A percentile compares a stretch with the other conserved stretches of the same genome.
phyloP scores from a whole-genome alignment of 1,140 invertebrate genomes.

The Cyrtorhinus lividipennis region DNA sequence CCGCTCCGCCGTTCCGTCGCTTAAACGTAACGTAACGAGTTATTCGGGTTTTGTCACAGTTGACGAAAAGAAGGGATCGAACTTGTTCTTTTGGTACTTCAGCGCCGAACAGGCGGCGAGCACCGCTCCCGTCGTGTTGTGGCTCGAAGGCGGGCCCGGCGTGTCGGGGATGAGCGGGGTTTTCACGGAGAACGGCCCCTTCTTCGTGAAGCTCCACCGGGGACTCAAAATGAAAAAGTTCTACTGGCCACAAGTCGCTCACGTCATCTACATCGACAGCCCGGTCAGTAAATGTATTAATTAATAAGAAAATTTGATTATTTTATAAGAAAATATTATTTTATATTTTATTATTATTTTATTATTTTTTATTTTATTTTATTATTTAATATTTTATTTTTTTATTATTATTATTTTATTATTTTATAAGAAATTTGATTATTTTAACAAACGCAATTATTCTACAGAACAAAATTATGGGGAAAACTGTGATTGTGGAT shows the following conservation, averaged over 20 bases:
- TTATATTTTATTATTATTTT: too few relatives aligned
- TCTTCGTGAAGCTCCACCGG: slow-evolving; percentile 29
- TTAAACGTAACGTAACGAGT: slow-evolving; percentile 13
- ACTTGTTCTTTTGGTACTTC: slow-evolving; percentile 68
- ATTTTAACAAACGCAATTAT: too few relatives aligned
- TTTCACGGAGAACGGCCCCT: slow-evolving; percentile 51
- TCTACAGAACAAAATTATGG: too few relatives aligned
- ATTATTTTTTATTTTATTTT: too few relatives aligned
- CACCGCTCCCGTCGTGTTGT: slow-evolving; percentile 46
- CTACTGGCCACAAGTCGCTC: slow-evolving; percentile 57
- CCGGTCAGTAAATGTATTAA: slow-evolving; percentile 70
- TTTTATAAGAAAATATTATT: slow-evolving; percentile 70
- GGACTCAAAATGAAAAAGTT: slow-evolving; percentile 45
- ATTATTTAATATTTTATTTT: too few relatives aligned
- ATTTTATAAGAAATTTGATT: too few relatives aligned
- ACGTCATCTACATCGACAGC: slow-evolving; percentile 74
- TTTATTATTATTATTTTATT: too few relatives aligned
- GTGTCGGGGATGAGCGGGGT: slow-evolving; percentile 62
- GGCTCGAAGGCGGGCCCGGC: slow-evolving; percentile 77
- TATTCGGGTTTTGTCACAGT: slow-evolving; percentile 58
- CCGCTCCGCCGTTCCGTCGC: slow-evolving; percentile 16
- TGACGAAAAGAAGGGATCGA: slow-evolving; percentile 45
- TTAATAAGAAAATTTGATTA: slow-evolving; percentile 46
- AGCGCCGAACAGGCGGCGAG: slow-evolving; percentile 34
- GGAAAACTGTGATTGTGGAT: too few relatives aligned